phyloP scores from a whole-genome alignment of 1,140 invertebrate species.

The Papilio polytes region DNA sequence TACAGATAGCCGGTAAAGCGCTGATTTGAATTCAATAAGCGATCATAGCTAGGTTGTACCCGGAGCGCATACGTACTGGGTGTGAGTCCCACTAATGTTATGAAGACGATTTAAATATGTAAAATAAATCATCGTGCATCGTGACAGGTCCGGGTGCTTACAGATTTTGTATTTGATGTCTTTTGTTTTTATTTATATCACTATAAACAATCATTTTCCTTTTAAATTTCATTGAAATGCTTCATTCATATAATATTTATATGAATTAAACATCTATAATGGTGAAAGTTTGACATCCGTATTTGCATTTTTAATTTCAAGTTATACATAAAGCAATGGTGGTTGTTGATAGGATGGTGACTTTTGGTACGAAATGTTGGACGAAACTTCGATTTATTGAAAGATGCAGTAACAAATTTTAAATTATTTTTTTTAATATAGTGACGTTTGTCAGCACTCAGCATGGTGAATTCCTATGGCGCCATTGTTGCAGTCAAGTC shows the following conservation, averaged over 20 bases:
- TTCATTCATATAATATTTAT: neutral
- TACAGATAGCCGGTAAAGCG: conserved; percentile 51
- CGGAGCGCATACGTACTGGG: conserved; percentile 54
- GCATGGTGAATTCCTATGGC: conserved; percentile 53
- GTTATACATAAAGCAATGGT: too few relatives aligned
- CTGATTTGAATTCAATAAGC: conserved; percentile 67
- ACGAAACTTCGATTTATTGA: neutral
- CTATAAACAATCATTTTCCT: conserved; percentile 9
- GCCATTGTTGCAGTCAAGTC: conserved; percentile 56
- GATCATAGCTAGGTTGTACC: conserved; percentile 62
- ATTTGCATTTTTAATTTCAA: too few relatives aligned
- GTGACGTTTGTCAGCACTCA: neutral
- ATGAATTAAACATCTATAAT: neutral
- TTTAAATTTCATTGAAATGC: neutral
- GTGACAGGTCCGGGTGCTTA: conserved; percentile 21
- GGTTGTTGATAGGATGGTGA: neutral
- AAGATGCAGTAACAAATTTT: neutral
- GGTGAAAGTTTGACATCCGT: too few relatives aligned
- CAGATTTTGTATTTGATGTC: conserved; percentile 17
- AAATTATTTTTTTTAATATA: neutral
- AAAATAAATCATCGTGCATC: conserved; percentile 23
- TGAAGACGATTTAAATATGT: conserved; percentile 9
- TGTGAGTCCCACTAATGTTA: conserved; percentile 41
- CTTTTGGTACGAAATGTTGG: neutral
- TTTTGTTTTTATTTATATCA: conserved; percentile 21